Conservation (phyloP, 2,797 vertebrate species). For the Chelonia mydas region DNA sequence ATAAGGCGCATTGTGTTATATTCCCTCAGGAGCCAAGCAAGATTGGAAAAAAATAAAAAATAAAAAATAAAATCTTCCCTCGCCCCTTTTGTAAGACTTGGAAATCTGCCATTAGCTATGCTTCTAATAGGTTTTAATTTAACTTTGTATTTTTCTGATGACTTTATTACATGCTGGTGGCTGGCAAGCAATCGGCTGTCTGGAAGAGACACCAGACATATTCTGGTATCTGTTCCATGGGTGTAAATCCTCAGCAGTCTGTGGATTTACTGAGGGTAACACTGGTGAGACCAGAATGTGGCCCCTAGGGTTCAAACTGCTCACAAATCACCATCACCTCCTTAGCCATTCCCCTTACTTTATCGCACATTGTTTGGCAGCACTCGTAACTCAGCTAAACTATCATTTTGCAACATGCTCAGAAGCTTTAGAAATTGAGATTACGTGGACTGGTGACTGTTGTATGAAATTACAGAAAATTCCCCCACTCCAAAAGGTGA, state of each 20-base stretch:
- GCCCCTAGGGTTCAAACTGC: background rate
- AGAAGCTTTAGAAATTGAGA: background rate
- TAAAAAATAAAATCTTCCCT: background rate
- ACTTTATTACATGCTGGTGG: background rate
- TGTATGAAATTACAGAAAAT: background rate
- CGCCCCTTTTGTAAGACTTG: background rate
- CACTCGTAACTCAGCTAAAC: background rate
- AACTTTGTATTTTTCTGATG: background rate
- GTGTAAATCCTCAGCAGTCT: background rate
- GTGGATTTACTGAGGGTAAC: background rate
- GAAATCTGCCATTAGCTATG: conserved; percentile 10
- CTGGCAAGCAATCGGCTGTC: background rate
- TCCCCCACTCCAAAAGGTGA: background rate
- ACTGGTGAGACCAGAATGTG: background rate
- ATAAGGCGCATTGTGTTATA: background rate
- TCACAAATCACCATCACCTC: background rate
- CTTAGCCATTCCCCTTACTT: background rate
- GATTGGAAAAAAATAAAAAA: background rate
- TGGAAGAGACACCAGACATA: background rate
- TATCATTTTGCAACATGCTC: background rate
- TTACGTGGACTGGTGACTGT: background rate
- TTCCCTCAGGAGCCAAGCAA: background rate
- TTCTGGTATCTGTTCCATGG: background rate
- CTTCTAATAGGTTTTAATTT: conserved; percentile 27
- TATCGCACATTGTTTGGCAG: background rate